Evolutionary conservation across 2,113 vertebrate species (phyloP).

Genomic region (Prolemur simus): DNA sequence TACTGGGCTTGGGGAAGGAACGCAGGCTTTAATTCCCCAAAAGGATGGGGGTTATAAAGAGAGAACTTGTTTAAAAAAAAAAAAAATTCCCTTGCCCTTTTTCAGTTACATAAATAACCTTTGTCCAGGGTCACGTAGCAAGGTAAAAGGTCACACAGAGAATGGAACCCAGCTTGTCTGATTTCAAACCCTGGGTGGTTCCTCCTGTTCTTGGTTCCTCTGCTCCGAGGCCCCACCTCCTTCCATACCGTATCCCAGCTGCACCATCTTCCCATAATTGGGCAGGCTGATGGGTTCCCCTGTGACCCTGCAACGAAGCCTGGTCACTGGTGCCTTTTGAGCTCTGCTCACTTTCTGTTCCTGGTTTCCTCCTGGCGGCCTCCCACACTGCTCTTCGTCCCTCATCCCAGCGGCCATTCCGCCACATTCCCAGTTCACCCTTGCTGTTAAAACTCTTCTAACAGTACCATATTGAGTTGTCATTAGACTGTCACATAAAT

Average conservation of each 20-base stretch:
- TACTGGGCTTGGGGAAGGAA: too few species aligned
- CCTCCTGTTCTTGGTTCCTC: background rate
- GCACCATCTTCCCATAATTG: background rate
- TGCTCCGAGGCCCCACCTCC: background rate
- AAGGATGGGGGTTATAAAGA: too few species aligned
- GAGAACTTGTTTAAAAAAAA: too few species aligned
- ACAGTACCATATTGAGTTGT: conserved; percentile 14
- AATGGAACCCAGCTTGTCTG: background rate
- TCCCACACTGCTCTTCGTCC: background rate
- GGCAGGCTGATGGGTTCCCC: background rate
- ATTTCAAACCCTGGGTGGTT: background rate
- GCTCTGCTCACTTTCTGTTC: background rate
- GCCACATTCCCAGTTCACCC: background rate
- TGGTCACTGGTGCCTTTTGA: background rate
- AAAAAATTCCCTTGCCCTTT: too few species aligned
- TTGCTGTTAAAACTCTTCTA: background rate
- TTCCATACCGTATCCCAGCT: background rate
- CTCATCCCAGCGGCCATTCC: background rate
- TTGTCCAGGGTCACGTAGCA: background rate
- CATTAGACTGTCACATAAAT: conserved; percentile 18
- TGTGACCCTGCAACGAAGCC: accelerated
- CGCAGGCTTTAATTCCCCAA: too few species aligned
- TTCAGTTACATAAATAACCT: too few species aligned
- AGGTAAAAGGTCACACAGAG: background rate
- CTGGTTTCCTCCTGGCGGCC: background rate